Base-by-base conservation (phyloP, 2,888 invertebrate species). In the Bursaphelenchus okinawaensis region DNA sequence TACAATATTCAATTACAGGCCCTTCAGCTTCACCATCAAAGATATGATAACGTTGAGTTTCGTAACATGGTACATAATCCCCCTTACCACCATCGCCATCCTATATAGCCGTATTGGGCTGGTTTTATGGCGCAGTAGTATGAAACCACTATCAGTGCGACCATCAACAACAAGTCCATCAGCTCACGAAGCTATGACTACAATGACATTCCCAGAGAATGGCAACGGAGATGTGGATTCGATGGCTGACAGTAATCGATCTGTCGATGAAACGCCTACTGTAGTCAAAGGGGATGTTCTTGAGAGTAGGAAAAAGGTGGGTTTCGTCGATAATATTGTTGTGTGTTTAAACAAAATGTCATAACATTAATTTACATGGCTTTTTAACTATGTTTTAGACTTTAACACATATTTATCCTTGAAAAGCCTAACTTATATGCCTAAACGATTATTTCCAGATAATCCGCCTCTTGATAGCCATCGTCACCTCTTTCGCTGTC, bases 391-490 rank as follows among this genome's bases (percentile, higher is more conserved):
- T n/a, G n/a, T n/a, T n/a, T n/a, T n/a, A n/a, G n/a, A n/a, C n/a
- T n/a, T n/a, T n/a, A n/a, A n/a, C n/a, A n/a, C n/a, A n/a, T n/a
- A n/a, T n/a, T n/a, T n/a, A n/a, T n/a, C n/a, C n/a, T n/a, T n/a
- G n/a, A n/a, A n/a, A n/a, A n/a, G n/a, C n/a, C n/a, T n/a, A n/a
- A n/a, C n/a, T n/a, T n/a, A n/a, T n/a, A n/a, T n/a, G n/a, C 29
- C 12, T 29, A 7, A 29, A 29, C 7, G 7, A 29, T 12, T 9
- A 7, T 67, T 50, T 73, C 40, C 55, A 73, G 74, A 64, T 73
- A n/a, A 91, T 93, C 73, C 88, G 91, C 69, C 90, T 93, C 88
- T 87, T 93, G 74, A 90, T 93, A 69, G 89, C 90, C 27, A 90
- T 93, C 56, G 92, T 93, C 57, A 87, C 90, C 72, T 89, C 91